Conservation (phyloP, 2,888 invertebrate species). For the Spodoptera picta region DNA sequence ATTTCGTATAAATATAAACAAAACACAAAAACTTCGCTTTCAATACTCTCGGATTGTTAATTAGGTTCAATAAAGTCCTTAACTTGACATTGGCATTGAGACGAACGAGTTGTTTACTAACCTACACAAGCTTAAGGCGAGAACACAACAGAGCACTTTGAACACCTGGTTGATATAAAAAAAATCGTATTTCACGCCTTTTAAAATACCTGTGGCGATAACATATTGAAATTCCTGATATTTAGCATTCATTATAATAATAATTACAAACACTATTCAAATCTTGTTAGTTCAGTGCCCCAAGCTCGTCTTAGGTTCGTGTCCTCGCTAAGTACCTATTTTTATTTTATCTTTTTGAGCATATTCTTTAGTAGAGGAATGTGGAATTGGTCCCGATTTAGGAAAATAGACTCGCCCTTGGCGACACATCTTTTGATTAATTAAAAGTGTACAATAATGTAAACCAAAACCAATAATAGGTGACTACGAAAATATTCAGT, state of each 20-base stretch:
- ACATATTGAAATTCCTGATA: too few species aligned
- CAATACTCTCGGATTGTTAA: conserved; percentile 12
- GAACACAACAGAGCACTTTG: conserved; percentile 3
- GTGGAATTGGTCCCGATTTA: too few species aligned
- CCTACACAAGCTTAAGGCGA: conserved; percentile 12
- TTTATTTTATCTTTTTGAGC: too few species aligned
- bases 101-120: conserved; percentile 13
- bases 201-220: background rate
- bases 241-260: too few species aligned
- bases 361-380: too few species aligned
- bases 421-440: too few species aligned
- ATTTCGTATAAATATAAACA: background rate
- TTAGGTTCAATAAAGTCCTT: conserved; percentile 29
- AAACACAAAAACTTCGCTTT: conserved; percentile 1
- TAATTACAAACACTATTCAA: too few species aligned
- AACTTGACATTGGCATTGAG: conserved; percentile 22
- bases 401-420: too few species aligned
- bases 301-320: too few species aligned
- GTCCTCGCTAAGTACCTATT: too few species aligned
- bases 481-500: conserved; percentile 4
- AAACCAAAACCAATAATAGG: background rate
- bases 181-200: conserved; percentile 6
- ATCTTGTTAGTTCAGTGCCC: too few species aligned
- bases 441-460: too few species aligned
- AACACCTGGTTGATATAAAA: background rate